A percentile compares a stretch with the other conserved stretches of the same genome.
Evolutionary conservation across 2,797 vertebrate species (phyloP).

Genomic region (Alectoris magna): DNA sequence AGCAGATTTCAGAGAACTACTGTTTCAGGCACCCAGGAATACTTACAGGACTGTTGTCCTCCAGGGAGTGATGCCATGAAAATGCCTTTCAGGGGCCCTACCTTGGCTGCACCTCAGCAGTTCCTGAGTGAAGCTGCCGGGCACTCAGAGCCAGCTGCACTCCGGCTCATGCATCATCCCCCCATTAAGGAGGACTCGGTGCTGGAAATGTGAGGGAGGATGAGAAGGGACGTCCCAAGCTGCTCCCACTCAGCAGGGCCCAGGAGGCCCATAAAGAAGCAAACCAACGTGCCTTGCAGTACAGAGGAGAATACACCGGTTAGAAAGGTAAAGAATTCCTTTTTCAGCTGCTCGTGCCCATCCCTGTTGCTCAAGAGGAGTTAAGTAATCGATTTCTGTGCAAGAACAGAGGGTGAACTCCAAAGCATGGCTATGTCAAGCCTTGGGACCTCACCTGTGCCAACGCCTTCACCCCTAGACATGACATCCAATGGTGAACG

Average conservation of each 20-base stretch:
- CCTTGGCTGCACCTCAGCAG: constrained; percentile 1
- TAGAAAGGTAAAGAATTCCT: background rate
- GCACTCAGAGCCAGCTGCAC: background rate
- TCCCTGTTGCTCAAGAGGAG: background rate
- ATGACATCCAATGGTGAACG: background rate
- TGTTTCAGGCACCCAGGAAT: constrained; percentile 3
- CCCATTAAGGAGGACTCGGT: background rate
- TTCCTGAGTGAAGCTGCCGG: background rate
- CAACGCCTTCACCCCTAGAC: background rate
- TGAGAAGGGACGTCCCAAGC: background rate
- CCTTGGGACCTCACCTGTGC: background rate
- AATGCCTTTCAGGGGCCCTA: background rate
- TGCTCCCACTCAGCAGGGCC: background rate
- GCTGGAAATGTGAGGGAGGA: background rate
- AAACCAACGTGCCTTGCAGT: background rate
- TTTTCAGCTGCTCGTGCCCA: background rate
- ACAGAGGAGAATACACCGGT: background rate
- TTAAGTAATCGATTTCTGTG: background rate
- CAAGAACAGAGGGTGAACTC: background rate
- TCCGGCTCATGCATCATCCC: background rate
- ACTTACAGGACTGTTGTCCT: constrained; percentile 17
- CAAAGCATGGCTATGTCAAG: background rate
- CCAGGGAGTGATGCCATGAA: constrained; percentile 2
- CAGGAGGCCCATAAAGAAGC: background rate
- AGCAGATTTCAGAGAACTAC: background rate